These are phyloP conservation scores for Ceratothoa steindachneri DNA, from an alignment of 2,888 invertebrate genomes.

Conservation along the genomic window DNA sequence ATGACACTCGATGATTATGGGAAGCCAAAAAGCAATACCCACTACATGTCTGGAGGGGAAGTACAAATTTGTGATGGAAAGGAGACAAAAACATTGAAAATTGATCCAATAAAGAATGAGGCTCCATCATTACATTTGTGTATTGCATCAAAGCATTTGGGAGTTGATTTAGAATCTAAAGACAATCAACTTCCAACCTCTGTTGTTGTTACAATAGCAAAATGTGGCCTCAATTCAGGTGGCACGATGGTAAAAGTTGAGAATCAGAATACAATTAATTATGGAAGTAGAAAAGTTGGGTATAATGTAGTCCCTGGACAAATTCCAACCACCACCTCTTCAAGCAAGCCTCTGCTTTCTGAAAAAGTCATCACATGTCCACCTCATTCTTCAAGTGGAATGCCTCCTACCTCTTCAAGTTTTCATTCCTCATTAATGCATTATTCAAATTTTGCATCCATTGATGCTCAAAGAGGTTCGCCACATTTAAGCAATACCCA, in stretches of 20 bases:
- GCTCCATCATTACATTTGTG: constrained; percentile 34
- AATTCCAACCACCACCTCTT: constrained; percentile 18
- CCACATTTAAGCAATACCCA: constrained; percentile 53
- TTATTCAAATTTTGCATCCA: not conserved
- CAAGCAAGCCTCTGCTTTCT: not conserved
- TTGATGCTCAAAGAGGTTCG: constrained; percentile 26
- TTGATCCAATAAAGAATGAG: constrained; percentile 58
- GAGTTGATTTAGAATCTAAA: constrained; percentile 1
- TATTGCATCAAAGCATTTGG: constrained; percentile 32
- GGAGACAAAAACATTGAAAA: constrained; percentile 66
- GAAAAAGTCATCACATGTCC: not conserved
- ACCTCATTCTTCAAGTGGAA: not conserved
- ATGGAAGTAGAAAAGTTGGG: constrained; percentile 13
- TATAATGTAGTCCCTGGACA: not conserved
- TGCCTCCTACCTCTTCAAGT: not conserved
- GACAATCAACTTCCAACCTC: constrained; percentile 49
- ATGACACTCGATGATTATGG: constrained; percentile 36
- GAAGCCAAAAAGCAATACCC: constrained; percentile 26
- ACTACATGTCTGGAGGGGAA: constrained; percentile 72
- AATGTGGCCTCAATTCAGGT: constrained; percentile 76
- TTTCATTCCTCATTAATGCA: constrained; percentile 4
- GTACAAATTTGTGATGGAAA: constrained; percentile 69
- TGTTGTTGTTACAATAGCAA: constrained; percentile 63
- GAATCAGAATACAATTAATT: constrained; percentile 18
- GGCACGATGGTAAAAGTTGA: constrained; percentile 64